phyloP scores from a whole-genome alignment of 2,888 invertebrate genomes.

The Ennomos quercinarius region DNA sequence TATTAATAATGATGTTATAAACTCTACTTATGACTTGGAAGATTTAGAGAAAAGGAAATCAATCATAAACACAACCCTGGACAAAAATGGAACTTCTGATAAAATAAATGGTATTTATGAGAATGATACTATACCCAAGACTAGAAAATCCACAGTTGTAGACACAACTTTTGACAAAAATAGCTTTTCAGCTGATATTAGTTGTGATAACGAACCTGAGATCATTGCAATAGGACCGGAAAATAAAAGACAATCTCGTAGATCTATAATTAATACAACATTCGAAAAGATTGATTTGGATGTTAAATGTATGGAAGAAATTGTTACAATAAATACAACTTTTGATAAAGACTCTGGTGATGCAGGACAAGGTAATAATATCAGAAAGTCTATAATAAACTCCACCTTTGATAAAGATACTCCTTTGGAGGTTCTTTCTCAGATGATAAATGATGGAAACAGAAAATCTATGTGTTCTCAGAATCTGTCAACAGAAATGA shows the following conservation, averaged over 20 bases:
- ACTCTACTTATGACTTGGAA: constrained; percentile 26
- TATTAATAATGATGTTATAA: constrained; percentile 9
- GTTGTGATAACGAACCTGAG: constrained; percentile 6
- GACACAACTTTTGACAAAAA: constrained; percentile 6
- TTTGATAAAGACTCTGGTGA: constrained; percentile 29
- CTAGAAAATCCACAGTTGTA: not conserved
- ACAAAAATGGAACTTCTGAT: constrained; percentile 29
- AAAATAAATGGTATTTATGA: constrained; percentile 21
- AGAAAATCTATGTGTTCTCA: constrained; percentile 12
- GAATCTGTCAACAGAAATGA: constrained; percentile 11
- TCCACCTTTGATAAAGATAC: constrained; percentile 34
- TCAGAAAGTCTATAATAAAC: constrained; percentile 23
- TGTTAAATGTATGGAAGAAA: not conserved
- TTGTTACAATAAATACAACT: constrained; percentile 20
- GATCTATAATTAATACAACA: constrained; percentile 15
- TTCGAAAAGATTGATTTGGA: constrained; percentile 21
- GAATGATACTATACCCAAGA: constrained; percentile 6
- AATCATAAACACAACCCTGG: constrained; percentile 30
- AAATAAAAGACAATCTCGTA: constrained; percentile 2
- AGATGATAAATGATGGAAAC: constrained; percentile 5
- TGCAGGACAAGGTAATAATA: not conserved
- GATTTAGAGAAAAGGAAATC: constrained; percentile 30
- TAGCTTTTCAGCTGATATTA: not conserved
- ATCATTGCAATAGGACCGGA: constrained; percentile 2
- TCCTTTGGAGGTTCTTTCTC: constrained; percentile 1